Evolutionary conservation across 2,888 invertebrate genomes (phyloP).

Genomic region (Melanostoma scalare): DNA sequence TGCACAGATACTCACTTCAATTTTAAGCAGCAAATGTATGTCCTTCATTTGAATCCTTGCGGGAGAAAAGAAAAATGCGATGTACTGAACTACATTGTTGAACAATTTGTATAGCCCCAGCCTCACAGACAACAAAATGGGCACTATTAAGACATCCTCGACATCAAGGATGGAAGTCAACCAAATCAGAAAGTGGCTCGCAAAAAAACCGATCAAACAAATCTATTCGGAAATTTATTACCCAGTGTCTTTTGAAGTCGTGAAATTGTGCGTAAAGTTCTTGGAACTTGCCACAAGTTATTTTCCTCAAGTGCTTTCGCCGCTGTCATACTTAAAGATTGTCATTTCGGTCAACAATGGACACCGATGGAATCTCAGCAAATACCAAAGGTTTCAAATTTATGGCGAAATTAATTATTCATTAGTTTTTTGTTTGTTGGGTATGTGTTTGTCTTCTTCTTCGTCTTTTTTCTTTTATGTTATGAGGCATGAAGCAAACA

Average conservation of each 20-base stretch:
- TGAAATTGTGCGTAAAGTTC: not conserved
- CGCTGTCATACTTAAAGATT: not conserved
- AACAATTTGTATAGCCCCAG: not conserved
- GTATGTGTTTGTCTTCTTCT: too few relatives aligned
- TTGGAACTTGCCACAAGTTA: not conserved
- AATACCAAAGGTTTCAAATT: constrained; percentile 21
- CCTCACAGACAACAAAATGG: not conserved
- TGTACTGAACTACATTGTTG: not conserved
- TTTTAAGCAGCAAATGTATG: not conserved
- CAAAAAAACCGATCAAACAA: not conserved
- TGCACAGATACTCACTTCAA: not conserved
- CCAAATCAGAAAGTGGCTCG: not conserved
- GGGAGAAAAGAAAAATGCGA: not conserved
- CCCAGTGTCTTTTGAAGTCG: not conserved
- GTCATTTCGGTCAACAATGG: constrained; percentile 23
- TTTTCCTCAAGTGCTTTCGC: not conserved
- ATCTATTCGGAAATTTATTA: constrained; percentile 1
- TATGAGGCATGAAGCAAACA: too few relatives aligned
- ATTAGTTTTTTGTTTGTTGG: not conserved
- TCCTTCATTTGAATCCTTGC: not conserved
- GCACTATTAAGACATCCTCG: not conserved
- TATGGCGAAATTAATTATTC: constrained; percentile 39
- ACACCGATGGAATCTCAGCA: constrained; percentile 16
- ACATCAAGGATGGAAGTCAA: not conserved
- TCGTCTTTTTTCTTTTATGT: too few relatives aligned